Evolutionary conservation across 2,888 invertebrate species (phyloP), one percentile per base, ranked within the genome.

Genomic region (Parelbella ahira): DNA sequence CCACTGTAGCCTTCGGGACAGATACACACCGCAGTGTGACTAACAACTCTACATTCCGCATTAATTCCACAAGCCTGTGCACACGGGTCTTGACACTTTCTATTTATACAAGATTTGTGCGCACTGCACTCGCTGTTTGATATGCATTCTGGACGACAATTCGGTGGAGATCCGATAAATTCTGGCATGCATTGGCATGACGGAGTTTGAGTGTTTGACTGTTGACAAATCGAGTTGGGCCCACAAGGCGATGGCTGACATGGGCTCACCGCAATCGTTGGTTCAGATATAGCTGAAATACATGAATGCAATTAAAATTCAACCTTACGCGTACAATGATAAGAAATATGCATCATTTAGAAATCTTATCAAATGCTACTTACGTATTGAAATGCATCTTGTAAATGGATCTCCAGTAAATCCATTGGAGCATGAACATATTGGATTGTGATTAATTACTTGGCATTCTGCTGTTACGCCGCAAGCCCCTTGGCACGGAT

Each of bases 171-270:
- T n/a, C n/a, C n/a, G n/a, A n/a, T n/a, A n/a, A n/a, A n/a, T 36
- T 90, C 89, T 2, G 89, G 80, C 51, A 92, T 76, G 62, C 94
- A 94, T 44, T 92, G 91, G 60, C 94, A 94, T 1, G 93, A 91
- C 13, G 93, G 91, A 39, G 89, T 89, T 33, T 66, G 68, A 20
- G 89, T 89, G 5, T 84, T 88, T 6, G 81, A 74, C 53, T 78
- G 79, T 51, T 89, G 89, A 56, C 93, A 93, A 53, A 91, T 83
- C 12, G 92, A 88, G 64, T 93, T 92, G 0, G 93, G 90, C 19
- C 94, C 94, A 67, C 94, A 94, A 0, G 94, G 94, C 1, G 93
- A 93, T 19, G 93, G 93, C 54, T 89, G 89, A 59, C 94, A 94
- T 4, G 91, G 92, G 63, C 93, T 86, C n/a, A 51, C 45, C 29